Evolutionary conservation across 2,888 invertebrate species (phyloP), one percentile per base, ranked within the genome.

Genomic region (Axea sp.): DNA sequence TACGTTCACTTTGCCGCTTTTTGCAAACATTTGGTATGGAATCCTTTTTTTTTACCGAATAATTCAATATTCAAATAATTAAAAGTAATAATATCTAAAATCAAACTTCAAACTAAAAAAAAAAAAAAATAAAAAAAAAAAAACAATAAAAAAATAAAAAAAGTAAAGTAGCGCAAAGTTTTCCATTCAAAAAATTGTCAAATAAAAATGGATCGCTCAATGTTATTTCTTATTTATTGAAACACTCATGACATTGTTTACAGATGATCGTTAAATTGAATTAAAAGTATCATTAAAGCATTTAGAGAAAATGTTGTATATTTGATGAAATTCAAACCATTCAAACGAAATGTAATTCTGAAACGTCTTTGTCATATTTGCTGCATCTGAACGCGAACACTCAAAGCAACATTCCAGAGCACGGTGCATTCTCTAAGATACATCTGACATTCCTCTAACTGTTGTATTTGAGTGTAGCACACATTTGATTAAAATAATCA

Each of bases 321-420:
- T 57, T 28, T 41, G 45, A 51, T 33, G 59, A 64, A 57, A 64
- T 55, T 49, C 41, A 57, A 53, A 64, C 28, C 55, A 62, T 64
- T 65, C 64, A 59, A 59, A 59, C 30, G 31, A 74, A 68, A 59
- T 49, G 39, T 62, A 57, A 51, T 57, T 67, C 43, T 74, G 73
- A 69, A 64, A 73, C 65, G 55, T 60, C 33, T 67, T 68, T 68
- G 68, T 73, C 55, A 47, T 71, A 45, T 67, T 67, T 67, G 76
- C 72, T 76, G 72, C 68, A 69, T 59, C 49, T 67, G 55, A 73
- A 57, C 68, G 68, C 73, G 71, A 65, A 76, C 76, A 76, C 73
- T 71, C 76, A 76, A 76, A 76, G 76, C 76, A 67, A 73, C 71
- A 67, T 76, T 73, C 71, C 64, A 73, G 73, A 76, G 76, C 76